Conservation (phyloP, 37 sponge, comb jelly and placozoan species). For the Diacarnus erythraeanus region DNA sequence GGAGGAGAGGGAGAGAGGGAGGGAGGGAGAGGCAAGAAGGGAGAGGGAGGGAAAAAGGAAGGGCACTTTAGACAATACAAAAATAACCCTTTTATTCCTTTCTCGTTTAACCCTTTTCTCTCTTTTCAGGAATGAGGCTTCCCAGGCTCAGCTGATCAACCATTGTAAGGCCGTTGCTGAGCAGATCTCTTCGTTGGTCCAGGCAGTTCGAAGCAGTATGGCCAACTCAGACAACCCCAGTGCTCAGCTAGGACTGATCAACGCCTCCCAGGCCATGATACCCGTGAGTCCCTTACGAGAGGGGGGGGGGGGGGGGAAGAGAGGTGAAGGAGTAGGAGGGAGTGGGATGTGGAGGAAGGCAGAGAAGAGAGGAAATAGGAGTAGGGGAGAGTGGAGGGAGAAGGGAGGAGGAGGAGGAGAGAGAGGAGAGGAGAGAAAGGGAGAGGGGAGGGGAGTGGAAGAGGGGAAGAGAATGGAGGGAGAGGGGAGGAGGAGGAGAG, state of each 20-base stretch:
- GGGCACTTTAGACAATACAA: no score
- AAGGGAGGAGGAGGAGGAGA: no score
- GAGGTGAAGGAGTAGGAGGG: no score
- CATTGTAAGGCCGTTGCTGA: constrained; percentile 93
- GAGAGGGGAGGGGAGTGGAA: no score
- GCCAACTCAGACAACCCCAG: constrained; percentile 78
- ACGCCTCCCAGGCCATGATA: constrained; percentile 84
- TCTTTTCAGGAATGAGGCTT: constrained; percentile 61
- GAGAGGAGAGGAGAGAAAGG: no score
- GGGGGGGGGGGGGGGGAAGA: no score
- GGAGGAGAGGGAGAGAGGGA: background rate
- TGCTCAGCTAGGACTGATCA: constrained; percentile 91
- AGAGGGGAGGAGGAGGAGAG: no score
- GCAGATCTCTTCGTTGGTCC: constrained; percentile 82
- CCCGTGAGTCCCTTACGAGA: constrained; percentile 51
- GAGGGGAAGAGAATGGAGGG: no score
- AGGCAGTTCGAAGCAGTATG: constrained; percentile 71
- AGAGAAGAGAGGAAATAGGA: no score
- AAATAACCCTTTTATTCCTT: no score
- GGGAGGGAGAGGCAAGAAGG: background rate
- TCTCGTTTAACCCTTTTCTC: background rate
- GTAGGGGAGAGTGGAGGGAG: no score
- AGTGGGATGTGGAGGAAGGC: no score
- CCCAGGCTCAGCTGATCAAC: constrained; percentile 78
- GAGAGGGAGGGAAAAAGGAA: background rate